These are phyloP conservation scores for Cheumatopsyche charites DNA, from an alignment of 1,140 invertebrate species.

Conservation along the genomic window DNA sequence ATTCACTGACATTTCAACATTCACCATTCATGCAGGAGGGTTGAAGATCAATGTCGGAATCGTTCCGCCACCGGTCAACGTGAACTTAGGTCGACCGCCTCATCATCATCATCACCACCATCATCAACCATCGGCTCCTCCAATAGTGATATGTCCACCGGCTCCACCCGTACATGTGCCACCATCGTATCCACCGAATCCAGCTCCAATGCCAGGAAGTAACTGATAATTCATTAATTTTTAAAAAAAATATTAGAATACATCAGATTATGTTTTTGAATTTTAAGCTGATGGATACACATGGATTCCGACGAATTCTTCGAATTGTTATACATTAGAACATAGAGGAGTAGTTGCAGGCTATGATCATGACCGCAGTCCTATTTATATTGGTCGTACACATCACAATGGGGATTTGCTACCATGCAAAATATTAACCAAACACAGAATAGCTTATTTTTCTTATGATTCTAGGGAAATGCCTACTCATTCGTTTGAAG, in stretches of 20 bases:
- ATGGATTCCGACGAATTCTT: constrained; percentile 37
- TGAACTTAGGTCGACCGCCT: neutral
- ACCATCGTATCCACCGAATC: neutral
- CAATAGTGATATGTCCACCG: constrained; percentile 5
- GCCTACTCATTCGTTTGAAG: neutral
- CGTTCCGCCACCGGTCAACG: neutral
- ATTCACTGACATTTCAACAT: neutral
- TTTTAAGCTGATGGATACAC: constrained; percentile 25
- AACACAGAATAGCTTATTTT: constrained; percentile 21
- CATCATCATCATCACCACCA: constrained; percentile 16
- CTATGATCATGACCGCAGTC: constrained; percentile 69
- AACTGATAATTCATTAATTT: neutral
- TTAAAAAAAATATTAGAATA: no score
- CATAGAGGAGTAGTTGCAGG: constrained; percentile 69
- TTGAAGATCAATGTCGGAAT: neutral
- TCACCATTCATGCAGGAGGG: no score
- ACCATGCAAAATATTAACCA: constrained; percentile 24
- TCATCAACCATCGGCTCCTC: neutral
- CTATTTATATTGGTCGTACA: constrained; percentile 22
- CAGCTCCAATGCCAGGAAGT: neutral
- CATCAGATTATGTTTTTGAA: no score
- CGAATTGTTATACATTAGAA: constrained; percentile 23
- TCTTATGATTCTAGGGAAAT: constrained; percentile 6
- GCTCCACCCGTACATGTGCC: neutral
- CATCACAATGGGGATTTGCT: constrained; percentile 23